phyloP scores from a whole-genome alignment of 2,113 vertebrate species.

The Hippoglossus stenolepis region DNA sequence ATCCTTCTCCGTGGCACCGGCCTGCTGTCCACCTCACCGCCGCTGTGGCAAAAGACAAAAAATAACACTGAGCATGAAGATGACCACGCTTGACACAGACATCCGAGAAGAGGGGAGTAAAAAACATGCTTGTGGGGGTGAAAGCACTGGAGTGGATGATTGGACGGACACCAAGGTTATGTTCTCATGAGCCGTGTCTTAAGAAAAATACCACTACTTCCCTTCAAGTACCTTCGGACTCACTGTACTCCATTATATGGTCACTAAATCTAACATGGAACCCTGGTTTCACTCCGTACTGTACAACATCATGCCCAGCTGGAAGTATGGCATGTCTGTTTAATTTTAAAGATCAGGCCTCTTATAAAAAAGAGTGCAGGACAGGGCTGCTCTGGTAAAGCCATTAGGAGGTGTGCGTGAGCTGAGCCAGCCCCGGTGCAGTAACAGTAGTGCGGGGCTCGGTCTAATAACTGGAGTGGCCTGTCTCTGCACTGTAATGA shows the following conservation, averaged over 20 bases:
- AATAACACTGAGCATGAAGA: slow-evolving; percentile 4
- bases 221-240: neutral
- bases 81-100: slow-evolving; percentile 2
- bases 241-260: slow-evolving; percentile 23
- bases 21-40: slow-evolving; percentile 43
- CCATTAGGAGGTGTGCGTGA: slow-evolving; percentile 80
- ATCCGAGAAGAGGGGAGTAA: slow-evolving; percentile 36
- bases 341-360: slow-evolving; percentile 56
- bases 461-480: slow-evolving; percentile 64
- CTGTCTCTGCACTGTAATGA: slow-evolving; percentile 50
- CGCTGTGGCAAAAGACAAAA: slow-evolving; percentile 23
- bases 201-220: slow-evolving; percentile 21
- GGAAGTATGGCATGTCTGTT: slow-evolving; percentile 48
- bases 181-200: slow-evolving; percentile 34
- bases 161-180: slow-evolving; percentile 42
- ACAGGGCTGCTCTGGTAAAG: slow-evolving; percentile 63
- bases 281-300: slow-evolving; percentile 14
- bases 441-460: slow-evolving; percentile 62
- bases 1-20: slow-evolving; percentile 54
- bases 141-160: slow-evolving; percentile 35
- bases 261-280: slow-evolving; percentile 26
- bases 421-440: slow-evolving; percentile 62
- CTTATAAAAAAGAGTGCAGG: slow-evolving; percentile 40
- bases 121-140: slow-evolving; percentile 21
- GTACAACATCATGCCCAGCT: slow-evolving; percentile 46